phyloP scores from a whole-genome alignment of 35 echinoderm and acorn worm genomes.

The Heliocidaris tuberculata region DNA sequence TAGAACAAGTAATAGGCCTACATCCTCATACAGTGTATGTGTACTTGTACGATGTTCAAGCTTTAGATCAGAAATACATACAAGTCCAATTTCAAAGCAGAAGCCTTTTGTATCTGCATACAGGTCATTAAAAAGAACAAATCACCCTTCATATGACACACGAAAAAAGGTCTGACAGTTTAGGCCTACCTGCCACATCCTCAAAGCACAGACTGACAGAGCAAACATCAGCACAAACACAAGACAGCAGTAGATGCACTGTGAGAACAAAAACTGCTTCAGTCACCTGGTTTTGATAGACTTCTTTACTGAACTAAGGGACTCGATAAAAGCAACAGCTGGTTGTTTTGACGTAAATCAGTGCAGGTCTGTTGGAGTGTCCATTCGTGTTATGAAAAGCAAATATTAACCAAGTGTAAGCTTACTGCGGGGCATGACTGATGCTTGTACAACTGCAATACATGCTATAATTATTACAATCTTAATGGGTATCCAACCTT shows the following conservation, averaged over 20 bases:
- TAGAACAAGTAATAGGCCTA: too few relatives aligned
- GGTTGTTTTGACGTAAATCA: conserved; percentile 17
- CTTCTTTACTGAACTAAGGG: background rate
- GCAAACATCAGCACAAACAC: background rate
- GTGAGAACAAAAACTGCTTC: background rate
- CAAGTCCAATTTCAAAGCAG: background rate
- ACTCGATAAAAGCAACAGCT: background rate
- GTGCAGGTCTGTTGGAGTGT: background rate
- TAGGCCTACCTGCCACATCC: background rate
- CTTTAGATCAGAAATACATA: background rate
- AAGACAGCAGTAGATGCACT: background rate
- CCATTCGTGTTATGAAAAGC: background rate
- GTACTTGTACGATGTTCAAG: background rate
- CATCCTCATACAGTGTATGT: too few relatives aligned
- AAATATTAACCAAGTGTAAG: background rate
- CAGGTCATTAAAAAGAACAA: too few relatives aligned
- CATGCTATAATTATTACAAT: too few relatives aligned
- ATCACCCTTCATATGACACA: too few relatives aligned
- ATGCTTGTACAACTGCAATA: background rate
- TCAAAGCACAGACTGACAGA: background rate
- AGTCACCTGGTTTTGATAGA: background rate
- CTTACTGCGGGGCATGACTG: background rate
- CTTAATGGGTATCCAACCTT: too few relatives aligned
- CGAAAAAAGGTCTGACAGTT: background rate
- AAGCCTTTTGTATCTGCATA: background rate